Evolutionary conservation across 2,888 invertebrate species (phyloP).

Genomic region (Phania funesta): DNA sequence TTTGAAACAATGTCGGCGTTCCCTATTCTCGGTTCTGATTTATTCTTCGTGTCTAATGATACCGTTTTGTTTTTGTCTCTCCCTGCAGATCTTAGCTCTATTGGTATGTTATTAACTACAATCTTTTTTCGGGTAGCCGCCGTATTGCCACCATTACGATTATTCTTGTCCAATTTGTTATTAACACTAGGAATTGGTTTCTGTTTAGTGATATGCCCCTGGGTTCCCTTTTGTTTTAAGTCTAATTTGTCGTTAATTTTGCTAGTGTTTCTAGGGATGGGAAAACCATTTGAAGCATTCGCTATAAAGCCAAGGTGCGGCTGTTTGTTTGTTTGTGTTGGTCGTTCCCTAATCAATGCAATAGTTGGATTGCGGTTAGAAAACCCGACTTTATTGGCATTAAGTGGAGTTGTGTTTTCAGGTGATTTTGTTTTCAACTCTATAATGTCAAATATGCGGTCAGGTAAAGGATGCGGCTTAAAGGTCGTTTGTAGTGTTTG

Average conservation of each 20-base stretch:
- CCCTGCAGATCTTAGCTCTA: conserved; percentile 75
- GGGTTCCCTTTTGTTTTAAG: conserved; percentile 79
- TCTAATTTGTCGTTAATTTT: conserved; percentile 84
- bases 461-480: conserved; percentile 61
- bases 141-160: conserved; percentile 63
- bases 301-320: conserved; percentile 72
- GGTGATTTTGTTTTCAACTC: conserved; percentile 54
- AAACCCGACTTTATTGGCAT: conserved; percentile 75
- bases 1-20: background rate
- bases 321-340: conserved; percentile 43
- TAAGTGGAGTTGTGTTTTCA: conserved; percentile 51
- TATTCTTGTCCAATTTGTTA: conserved; percentile 76
- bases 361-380: conserved; percentile 71
- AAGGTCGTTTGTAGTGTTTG: background rate
- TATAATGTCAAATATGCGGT: conserved; percentile 70
- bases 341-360: background rate
- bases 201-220: conserved; percentile 75
- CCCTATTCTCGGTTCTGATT: conserved; percentile 59
- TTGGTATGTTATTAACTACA: conserved; percentile 77
- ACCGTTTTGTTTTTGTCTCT: background rate
- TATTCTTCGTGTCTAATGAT: background rate
- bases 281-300: conserved; percentile 73
- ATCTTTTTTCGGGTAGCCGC: conserved; percentile 73
- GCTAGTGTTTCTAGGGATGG: conserved; percentile 71
- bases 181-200: conserved; percentile 72